These are phyloP conservation scores for Borostomias antarcticus DNA, from an alignment of 2,797 vertebrate species.

Conservation along the genomic window DNA sequence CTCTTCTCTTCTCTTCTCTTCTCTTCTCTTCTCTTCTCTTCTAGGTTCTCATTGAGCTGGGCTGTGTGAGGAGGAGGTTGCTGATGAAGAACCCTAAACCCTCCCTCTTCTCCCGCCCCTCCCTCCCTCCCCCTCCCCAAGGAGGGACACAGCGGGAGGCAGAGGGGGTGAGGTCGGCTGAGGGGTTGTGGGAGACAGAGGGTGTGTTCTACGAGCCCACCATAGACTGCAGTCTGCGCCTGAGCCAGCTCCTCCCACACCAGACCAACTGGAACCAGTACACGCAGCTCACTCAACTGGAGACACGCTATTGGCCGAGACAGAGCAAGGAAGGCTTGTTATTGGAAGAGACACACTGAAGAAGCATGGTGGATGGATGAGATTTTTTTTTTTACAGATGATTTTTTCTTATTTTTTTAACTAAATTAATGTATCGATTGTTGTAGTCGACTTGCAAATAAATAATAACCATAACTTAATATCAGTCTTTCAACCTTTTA, in stretches of 20 bases:
- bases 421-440: too few relatives aligned
- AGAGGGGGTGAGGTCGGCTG: not conserved
- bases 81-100: constrained; percentile 58
- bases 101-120: constrained; percentile 78
- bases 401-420: too few relatives aligned
- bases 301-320: constrained; percentile 1
- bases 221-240: constrained; percentile 83
- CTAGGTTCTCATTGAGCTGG: constrained; percentile 84
- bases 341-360: not conserved
- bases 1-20: not conserved
- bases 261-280: constrained; percentile 89
- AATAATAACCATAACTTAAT: too few relatives aligned
- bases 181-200: constrained; percentile 21
- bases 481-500: too few relatives aligned
- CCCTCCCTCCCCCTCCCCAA: too few relatives aligned
- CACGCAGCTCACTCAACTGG: constrained; percentile 54
- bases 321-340: not conserved
- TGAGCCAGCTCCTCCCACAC: constrained; percentile 83
- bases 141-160: not conserved
- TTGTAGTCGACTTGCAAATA: too few relatives aligned
- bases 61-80: constrained; percentile 80
- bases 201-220: constrained; percentile 86
- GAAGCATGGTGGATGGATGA: too few relatives aligned
- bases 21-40: not conserved
- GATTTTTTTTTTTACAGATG: too few relatives aligned